Evolutionary conservation across 2,113 vertebrate genomes (phyloP).

Genomic region (Sylvietta virens): DNA sequence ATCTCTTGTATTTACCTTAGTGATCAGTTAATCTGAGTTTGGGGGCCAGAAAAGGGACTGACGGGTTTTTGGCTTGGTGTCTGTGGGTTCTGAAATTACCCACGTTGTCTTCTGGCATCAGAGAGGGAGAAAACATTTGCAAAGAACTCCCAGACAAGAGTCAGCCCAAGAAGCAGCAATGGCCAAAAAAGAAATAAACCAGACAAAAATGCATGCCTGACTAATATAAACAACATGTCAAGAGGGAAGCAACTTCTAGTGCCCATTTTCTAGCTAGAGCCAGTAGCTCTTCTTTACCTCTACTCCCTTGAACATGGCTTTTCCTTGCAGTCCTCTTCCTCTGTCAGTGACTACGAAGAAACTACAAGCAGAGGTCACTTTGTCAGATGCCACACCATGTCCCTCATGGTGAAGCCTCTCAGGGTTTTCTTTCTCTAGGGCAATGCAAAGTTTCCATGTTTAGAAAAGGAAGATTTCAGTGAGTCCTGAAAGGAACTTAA

Average conservation of each 20-base stretch:
- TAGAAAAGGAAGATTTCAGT: not conserved
- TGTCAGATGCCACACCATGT: not conserved
- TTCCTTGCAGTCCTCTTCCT: not conserved
- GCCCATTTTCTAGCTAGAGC: not conserved
- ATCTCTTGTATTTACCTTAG: not conserved
- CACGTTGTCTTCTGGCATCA: not conserved
- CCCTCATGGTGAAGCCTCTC: not conserved
- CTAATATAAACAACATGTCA: not conserved
- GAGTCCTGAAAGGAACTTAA: not conserved
- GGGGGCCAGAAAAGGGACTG: not conserved
- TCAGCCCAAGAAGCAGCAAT: not conserved
- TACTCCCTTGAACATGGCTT: fast-evolving
- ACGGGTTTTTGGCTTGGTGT: not conserved
- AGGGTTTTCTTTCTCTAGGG: not conserved
- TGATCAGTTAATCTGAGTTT: not conserved
- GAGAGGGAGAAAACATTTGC: not conserved
- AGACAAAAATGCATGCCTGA: not conserved
- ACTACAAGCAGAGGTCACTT: not conserved
- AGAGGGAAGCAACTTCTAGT: not conserved
- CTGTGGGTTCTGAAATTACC: not conserved
- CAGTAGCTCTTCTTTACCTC: not conserved
- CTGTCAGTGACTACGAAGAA: not conserved
- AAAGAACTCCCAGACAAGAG: not conserved
- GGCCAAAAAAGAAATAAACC: not conserved
- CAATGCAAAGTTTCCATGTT: not conserved